Base-by-base conservation (phyloP, 2,888 invertebrate species). In the Lochmaea capreae region DNA sequence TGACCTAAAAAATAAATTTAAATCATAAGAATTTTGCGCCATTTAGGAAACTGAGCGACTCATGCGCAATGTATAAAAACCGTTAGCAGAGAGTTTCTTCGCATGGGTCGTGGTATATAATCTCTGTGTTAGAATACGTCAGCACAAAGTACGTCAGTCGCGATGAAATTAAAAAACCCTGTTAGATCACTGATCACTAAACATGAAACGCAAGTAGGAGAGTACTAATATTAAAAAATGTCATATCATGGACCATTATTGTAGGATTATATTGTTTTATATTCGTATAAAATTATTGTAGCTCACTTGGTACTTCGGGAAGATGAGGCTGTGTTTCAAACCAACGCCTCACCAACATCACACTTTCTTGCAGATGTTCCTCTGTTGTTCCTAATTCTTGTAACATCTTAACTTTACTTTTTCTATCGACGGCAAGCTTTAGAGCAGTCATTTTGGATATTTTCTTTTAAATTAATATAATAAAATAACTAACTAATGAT, bases 261-360 rank as follows among this genome's bases (percentile, higher is more conserved):
- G n/a, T n/a, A n/a, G n/a, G n/a, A n/a, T n/a, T n/a, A n/a, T n/a
- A n/a, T n/a, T n/a, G n/a, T n/a, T 22, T 22, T 22, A 3, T 22
- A 22, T 22, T 22, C 49, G 8, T 22, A 12, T 65, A 49, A 0
- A 49, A 65, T 6, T 61, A 16, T 46, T 11, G 5, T 11, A 22
- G 76, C 78, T 77, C 71, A 74, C 78, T 69, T 71, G 76, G 74
- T 12, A 70, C 42, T 68, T 78, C 78, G 8, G 77, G 78, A 16
- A 78, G 71, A 65, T 78, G 77, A 11, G 52, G 65, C 18, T 78
- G 78, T 3, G 68, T 73, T 42, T 66, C 63, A 33, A 76, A 26
- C 79, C 79, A 79, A 2, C 22, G 49, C 59, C 57, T 76, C 26
- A 77, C 11, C 16, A 16, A 65, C 11, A 58, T 59, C 2, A 76